Evolutionary conservation across 2,888 invertebrate genomes (phyloP).

Genomic region (Philaethria dido): DNA sequence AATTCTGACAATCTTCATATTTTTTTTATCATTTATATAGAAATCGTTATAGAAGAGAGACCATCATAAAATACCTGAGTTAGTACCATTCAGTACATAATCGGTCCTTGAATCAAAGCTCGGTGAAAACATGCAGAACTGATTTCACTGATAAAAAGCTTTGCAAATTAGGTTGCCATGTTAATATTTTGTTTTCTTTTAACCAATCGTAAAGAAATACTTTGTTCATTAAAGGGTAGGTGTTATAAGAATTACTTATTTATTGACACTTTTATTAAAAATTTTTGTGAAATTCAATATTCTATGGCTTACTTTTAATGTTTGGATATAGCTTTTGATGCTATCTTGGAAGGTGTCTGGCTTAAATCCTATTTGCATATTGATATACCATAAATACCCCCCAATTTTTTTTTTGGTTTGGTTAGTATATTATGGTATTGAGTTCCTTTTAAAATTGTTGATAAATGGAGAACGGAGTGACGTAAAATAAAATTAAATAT

Average conservation of each 20-base stretch:
- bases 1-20: not conserved
- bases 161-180: slow-evolving; percentile 55
- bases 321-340: not conserved
- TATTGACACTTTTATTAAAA: slow-evolving; percentile 13
- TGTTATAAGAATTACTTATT: slow-evolving; percentile 13
- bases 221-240: slow-evolving; percentile 6
- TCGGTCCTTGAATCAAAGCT: slow-evolving; percentile 68
- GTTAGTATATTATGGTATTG: no score
- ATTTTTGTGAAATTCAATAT: slow-evolving; percentile 15
- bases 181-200: slow-evolving; percentile 27
- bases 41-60: slow-evolving; percentile 36
- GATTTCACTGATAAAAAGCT: slow-evolving; percentile 66
- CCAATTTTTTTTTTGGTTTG: no score
- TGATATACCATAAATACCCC: no score
- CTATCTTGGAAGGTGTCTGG: not conserved
- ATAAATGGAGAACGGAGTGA: no score
- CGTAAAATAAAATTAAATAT: no score
- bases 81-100: slow-evolving; percentile 70
- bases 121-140: slow-evolving; percentile 61
- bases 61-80: slow-evolving; percentile 63
- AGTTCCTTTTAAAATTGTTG: no score
- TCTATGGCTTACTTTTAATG: not conserved
- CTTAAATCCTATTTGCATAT: not conserved
- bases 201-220: slow-evolving; percentile 22
- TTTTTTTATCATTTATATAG: not conserved